Percentiles rank a stretch among this genome's conserved stretches.
Evolutionary conservation across 2,888 invertebrate genomes (phyloP).

Genomic region (Drosophila siamana): DNA sequence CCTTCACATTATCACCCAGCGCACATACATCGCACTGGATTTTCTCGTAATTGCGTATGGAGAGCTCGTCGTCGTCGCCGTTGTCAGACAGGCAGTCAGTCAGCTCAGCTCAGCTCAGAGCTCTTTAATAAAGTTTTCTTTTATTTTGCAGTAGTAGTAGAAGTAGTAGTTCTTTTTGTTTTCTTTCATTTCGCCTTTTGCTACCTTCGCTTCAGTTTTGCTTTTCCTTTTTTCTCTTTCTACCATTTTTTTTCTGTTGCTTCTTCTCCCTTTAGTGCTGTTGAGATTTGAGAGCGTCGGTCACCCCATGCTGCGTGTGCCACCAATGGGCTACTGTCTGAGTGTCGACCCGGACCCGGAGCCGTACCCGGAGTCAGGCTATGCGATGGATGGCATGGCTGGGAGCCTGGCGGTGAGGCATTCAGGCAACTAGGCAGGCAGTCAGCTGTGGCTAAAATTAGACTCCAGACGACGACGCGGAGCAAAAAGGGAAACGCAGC

Average conservation of each 20-base stretch:
- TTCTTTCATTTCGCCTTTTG: constrained; percentile 48
- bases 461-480: constrained; percentile 74
- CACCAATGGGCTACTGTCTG: constrained; percentile 44
- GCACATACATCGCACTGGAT: constrained; percentile 60
- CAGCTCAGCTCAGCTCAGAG: constrained; percentile 52
- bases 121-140: constrained; percentile 75
- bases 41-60: constrained; percentile 77
- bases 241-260: constrained; percentile 13
- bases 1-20: constrained; percentile 70
- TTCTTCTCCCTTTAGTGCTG: constrained; percentile 35
- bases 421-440: constrained; percentile 39
- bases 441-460: constrained; percentile 66
- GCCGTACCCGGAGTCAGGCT: too few relatives aligned
- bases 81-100: constrained; percentile 12
- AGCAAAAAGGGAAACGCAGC: constrained; percentile 20
- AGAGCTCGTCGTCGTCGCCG: constrained; percentile 63
- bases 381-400: too few relatives aligned
- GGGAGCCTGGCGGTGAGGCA: constrained; percentile 16
- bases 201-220: constrained; percentile 23
- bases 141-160: not conserved
- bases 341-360: constrained; percentile 35
- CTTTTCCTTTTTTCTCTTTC: not conserved
- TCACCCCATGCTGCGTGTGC: constrained; percentile 71
- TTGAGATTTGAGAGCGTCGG: constrained; percentile 68
- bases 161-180: constrained; percentile 33